These are phyloP conservation scores for Diogma glabrata DNA, from an alignment of 2,888 invertebrate genomes.

Conservation along the genomic window DNA sequence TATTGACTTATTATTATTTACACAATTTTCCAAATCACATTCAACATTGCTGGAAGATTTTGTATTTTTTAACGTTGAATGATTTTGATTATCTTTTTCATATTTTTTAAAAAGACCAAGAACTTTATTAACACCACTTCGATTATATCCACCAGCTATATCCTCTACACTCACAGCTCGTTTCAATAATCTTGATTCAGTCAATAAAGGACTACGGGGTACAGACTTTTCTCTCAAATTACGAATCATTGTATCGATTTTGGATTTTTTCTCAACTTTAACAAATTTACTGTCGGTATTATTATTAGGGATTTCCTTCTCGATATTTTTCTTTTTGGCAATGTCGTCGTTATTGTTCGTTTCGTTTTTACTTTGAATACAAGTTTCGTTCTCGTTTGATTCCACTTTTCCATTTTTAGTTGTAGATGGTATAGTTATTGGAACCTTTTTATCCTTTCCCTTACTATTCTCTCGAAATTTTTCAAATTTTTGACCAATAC, in stretches of 20 bases:
- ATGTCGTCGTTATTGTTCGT: background rate
- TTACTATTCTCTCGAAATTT: conserved; percentile 47
- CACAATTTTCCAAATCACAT: conserved; percentile 23
- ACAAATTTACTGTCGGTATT: conserved; percentile 20
- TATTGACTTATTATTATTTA: conserved; percentile 7
- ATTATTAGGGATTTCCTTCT: conserved; percentile 11
- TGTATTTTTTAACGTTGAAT: conserved; percentile 24
- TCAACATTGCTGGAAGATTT: conserved; percentile 35
- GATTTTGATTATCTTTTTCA: conserved; percentile 44
- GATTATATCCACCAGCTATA: conserved; percentile 44
- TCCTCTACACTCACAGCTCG: conserved; percentile 62
- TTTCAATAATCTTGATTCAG: conserved; percentile 56
- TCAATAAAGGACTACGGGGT: conserved; percentile 43
- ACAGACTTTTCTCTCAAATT: conserved; percentile 55
- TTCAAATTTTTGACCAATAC: conserved; percentile 65
- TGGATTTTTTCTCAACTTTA: conserved; percentile 34
- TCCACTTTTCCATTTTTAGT: background rate
- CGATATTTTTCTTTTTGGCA: conserved; percentile 17
- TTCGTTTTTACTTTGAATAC: background rate
- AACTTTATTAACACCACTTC: conserved; percentile 61
- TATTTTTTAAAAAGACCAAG: conserved; percentile 65
- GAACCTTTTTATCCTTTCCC: conserved; percentile 29
- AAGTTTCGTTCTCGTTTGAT: no score
- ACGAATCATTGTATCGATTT: conserved; percentile 44
- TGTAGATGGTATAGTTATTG: background rate